Percentiles rank a stretch among this genome's conserved stretches.
phyloP scores from a whole-genome alignment of 1,140 invertebrate genomes.

The Orius laevigatus region DNA sequence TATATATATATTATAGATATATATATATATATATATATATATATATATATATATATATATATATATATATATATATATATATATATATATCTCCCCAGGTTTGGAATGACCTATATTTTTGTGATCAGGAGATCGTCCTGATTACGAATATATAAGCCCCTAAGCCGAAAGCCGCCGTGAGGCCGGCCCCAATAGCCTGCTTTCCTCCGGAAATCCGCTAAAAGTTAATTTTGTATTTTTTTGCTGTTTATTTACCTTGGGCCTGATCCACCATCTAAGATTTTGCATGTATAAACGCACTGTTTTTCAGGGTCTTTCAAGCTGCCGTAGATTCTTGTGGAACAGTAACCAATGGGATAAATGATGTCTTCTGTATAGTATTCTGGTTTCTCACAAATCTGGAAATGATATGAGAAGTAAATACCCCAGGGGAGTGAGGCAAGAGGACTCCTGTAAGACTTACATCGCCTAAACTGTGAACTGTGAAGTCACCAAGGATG shows the following conservation, averaged over 20 bases:
- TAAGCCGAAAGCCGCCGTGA: no score
- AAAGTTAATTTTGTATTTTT: no score
- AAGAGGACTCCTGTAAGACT: background rate
- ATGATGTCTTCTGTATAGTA: conserved; percentile 59
- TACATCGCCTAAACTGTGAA: conserved; percentile 65
- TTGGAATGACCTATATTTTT: no score
- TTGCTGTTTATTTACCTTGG: conserved; percentile 43
- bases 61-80: no score
- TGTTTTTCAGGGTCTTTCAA: conserved; percentile 48
- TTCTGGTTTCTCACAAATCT: conserved; percentile 40
- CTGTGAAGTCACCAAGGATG: conserved; percentile 48
- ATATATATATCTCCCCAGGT: no score
- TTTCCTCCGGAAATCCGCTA: no score
- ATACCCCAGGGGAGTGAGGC: background rate
- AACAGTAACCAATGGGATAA: conserved; percentile 65
- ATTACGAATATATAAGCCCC: no score
- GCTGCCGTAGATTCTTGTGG: conserved; percentile 59
- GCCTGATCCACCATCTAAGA: conserved; percentile 48
- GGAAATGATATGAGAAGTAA: background rate
- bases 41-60: no score
- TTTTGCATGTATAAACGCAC: conserved; percentile 69
- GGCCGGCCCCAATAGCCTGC: no score
- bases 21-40: no score
- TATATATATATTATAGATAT: no score
- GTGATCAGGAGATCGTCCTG: no score